These are phyloP conservation scores for Triplophysa dalaica DNA, from an alignment of 2,113 vertebrate species.

Conservation along the genomic window DNA sequence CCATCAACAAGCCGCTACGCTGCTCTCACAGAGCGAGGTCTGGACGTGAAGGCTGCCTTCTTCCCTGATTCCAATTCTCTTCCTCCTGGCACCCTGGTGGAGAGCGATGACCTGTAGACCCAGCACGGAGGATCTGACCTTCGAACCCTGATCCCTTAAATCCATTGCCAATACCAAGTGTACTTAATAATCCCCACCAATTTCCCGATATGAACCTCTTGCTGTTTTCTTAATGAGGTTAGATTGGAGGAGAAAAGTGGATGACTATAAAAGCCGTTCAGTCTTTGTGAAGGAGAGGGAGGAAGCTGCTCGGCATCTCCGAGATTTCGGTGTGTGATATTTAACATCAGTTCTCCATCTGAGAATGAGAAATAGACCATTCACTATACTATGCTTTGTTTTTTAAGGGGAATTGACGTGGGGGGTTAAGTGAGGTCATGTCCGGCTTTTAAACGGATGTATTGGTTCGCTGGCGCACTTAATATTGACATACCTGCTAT, in stretches of 20 bases:
- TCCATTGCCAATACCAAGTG: constrained; percentile 20
- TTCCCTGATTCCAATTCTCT: constrained; percentile 90
- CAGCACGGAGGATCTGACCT: constrained; percentile 5
- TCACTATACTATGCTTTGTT: not conserved
- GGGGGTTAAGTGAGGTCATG: constrained; percentile 42
- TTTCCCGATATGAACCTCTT: constrained; percentile 17
- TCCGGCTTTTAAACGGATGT: constrained; percentile 41
- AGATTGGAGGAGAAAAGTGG: not conserved
- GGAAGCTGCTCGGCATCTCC: not conserved
- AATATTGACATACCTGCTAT: not conserved
- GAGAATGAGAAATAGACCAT: not conserved
- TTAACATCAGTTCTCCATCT: not conserved
- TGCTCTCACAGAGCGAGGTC: constrained; percentile 93
- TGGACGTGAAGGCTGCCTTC: constrained; percentile 97
- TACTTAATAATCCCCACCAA: constrained; percentile 22
- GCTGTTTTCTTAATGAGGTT: constrained; percentile 3
- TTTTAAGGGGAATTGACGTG: constrained; percentile 26
- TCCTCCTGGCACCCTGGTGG: constrained; percentile 84
- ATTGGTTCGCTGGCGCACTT: constrained; percentile 26
- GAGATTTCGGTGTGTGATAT: not conserved
- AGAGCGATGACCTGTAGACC: constrained; percentile 93
- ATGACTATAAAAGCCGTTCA: not conserved
- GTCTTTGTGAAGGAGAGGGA: not conserved
- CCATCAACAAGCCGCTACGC: constrained; percentile 95
- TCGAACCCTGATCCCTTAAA: constrained; percentile 16